Conservation (phyloP, 2,113 vertebrate species). For the Poeciliopsis occidentalis region DNA sequence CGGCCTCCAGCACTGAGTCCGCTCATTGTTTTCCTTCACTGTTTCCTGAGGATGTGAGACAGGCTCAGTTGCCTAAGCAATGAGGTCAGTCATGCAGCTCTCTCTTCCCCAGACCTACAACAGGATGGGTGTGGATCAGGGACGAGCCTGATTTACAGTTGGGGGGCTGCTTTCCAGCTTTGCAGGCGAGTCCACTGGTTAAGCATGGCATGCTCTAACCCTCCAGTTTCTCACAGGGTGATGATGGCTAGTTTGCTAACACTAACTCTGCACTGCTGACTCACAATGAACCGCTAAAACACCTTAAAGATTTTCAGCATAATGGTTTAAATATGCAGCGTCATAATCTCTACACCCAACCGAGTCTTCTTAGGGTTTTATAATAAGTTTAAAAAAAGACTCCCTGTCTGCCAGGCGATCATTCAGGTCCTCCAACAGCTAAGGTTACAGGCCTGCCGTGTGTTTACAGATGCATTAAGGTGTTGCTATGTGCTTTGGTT, state of each 20-base stretch:
- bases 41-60: conserved; percentile 78
- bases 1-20: conserved; percentile 55
- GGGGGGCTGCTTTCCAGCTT: conserved; percentile 42
- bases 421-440: conserved; percentile 4
- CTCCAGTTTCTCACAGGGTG: conserved; percentile 43
- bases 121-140: conserved; percentile 76
- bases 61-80: conserved; percentile 72
- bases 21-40: conserved; percentile 68
- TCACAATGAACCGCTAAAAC: conserved; percentile 56
- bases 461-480: conserved; percentile 28
- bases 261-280: conserved; percentile 51
- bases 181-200: conserved; percentile 41
- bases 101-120: conserved; percentile 67
- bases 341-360: conserved; percentile 12
- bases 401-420: conserved; percentile 33
- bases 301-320: conserved; percentile 58
- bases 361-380: conserved; percentile 2
- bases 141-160: conserved; percentile 73
- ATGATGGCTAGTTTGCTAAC: conserved; percentile 67
- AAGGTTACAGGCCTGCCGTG: conserved; percentile 4
- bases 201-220: conserved; percentile 49
- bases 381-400: not conserved
- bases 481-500: conserved; percentile 14
- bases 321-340: conserved; percentile 61
- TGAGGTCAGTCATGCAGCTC: conserved; percentile 70